Conservation (phyloP, 37 sponge, comb jelly and placozoan species). For the Halisarca cf. caerulea region DNA sequence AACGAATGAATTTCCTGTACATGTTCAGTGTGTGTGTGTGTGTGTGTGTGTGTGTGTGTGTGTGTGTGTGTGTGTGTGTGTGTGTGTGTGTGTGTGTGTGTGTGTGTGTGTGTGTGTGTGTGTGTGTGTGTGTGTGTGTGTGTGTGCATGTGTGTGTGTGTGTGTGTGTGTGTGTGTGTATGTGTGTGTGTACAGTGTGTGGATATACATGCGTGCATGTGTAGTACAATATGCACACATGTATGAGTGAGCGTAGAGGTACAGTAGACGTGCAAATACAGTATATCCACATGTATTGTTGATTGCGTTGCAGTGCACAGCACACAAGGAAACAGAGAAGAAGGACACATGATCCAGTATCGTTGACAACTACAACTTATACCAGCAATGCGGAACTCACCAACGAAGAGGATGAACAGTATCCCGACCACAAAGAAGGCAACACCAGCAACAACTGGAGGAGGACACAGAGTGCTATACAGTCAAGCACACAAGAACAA, state of each 20-base stretch:
- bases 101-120: background rate
- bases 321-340: too few relatives aligned
- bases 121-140: too few relatives aligned
- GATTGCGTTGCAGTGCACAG: too few relatives aligned
- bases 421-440: constrained; percentile 73
- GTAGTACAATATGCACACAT: background rate
- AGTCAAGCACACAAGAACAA: background rate
- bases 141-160: background rate
- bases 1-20: constrained; percentile 66
- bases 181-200: too few relatives aligned
- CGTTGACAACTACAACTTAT: background rate
- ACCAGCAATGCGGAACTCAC: constrained; percentile 34
- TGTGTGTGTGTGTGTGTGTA: too few relatives aligned
- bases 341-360: too few relatives aligned
- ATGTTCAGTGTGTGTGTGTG: background rate
- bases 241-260: too few relatives aligned
- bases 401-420: constrained; percentile 52
- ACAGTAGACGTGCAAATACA: too few relatives aligned
- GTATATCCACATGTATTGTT: too few relatives aligned
- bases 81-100: background rate
- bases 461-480: background rate
- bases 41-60: too few relatives aligned
- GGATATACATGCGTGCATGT: background rate
- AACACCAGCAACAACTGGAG: constrained; percentile 62
- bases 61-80: too few relatives aligned